A percentile compares a stretch with the other conserved stretches of the same genome.
Evolutionary conservation across 2,113 vertebrate species (phyloP).

Genomic region (Lota lota): DNA sequence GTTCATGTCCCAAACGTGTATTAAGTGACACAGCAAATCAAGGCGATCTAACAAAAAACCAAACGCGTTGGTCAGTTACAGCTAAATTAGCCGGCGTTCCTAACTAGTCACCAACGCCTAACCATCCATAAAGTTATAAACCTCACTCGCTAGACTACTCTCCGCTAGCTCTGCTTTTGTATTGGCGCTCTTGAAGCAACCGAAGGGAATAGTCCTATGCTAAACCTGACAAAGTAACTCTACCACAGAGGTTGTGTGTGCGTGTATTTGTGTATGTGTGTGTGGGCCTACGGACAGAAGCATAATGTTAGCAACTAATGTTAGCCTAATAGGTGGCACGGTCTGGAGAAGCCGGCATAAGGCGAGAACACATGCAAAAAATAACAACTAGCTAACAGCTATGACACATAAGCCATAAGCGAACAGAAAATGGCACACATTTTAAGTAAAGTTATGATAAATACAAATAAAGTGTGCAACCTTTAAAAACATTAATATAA

Average conservation of each 20-base stretch:
- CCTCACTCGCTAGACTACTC: background rate
- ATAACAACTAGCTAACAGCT: slow-evolving; percentile 24
- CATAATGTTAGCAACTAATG: slow-evolving; percentile 43
- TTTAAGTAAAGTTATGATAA: background rate
- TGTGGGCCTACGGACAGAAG: slow-evolving; percentile 10
- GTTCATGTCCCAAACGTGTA: no score
- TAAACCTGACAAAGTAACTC: no score
- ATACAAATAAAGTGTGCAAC: background rate
- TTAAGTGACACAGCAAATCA: no score
- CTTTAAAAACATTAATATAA: slow-evolving; percentile 1
- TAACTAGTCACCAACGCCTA: slow-evolving; percentile 21
- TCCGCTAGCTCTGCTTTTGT: background rate
- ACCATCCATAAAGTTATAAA: background rate
- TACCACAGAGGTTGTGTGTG: no score
- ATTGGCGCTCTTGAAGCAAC: background rate
- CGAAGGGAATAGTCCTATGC: no score
- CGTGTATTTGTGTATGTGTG: no score
- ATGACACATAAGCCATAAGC: slow-evolving; percentile 2
- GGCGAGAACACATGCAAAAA: slow-evolving; percentile 34
- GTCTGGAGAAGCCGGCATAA: slow-evolving; percentile 43
- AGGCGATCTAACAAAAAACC: slow-evolving; percentile 8
- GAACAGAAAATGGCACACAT: background rate
- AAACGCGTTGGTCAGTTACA: slow-evolving; percentile 27
- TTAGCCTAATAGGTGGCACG: slow-evolving; percentile 42
- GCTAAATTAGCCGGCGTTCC: slow-evolving; percentile 16